Conservation (phyloP, 2,888 invertebrate genomes). For the Trypoxylon attenuatum region DNA sequence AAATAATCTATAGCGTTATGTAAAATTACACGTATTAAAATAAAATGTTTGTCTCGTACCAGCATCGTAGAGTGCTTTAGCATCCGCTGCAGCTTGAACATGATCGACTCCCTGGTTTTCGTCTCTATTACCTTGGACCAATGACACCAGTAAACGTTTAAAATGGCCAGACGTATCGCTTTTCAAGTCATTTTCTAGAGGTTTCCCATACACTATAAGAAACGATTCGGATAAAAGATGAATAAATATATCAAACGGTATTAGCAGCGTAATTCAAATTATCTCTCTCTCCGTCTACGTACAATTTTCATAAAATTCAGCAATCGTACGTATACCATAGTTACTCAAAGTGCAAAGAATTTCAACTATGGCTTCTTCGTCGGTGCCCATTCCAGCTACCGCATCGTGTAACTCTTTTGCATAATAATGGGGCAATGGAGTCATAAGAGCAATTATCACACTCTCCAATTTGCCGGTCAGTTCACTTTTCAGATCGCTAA, state of each 20-base stretch:
- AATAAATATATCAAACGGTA: neutral
- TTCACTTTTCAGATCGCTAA: constrained; percentile 91
- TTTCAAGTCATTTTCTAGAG: constrained; percentile 89
- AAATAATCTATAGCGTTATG: neutral
- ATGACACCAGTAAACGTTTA: constrained; percentile 90
- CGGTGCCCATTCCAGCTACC: constrained; percentile 90
- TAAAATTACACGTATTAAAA: neutral
- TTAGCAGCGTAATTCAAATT: neutral
- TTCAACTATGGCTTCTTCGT: constrained; percentile 93
- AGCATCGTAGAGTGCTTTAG: constrained; percentile 84
- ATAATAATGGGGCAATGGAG: constrained; percentile 91
- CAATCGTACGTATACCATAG: constrained; percentile 90
- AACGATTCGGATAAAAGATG: constrained; percentile 13
- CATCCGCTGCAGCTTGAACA: constrained; percentile 87
- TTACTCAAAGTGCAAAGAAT: constrained; percentile 94
- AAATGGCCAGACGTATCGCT: constrained; percentile 98
- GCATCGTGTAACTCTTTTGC: constrained; percentile 93
- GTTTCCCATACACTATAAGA: constrained; percentile 84
- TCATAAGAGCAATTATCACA: constrained; percentile 92
- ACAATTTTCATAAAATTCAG: constrained; percentile 88
- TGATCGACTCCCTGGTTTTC: constrained; percentile 92
- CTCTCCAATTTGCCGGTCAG: constrained; percentile 92
- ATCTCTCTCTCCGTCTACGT: no score
- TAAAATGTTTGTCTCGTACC: constrained; percentile 69
- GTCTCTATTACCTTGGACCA: constrained; percentile 91